Evolutionary conservation across 2,113 vertebrate genomes (phyloP).

Genomic region (Microcebus griseorufus): DNA sequence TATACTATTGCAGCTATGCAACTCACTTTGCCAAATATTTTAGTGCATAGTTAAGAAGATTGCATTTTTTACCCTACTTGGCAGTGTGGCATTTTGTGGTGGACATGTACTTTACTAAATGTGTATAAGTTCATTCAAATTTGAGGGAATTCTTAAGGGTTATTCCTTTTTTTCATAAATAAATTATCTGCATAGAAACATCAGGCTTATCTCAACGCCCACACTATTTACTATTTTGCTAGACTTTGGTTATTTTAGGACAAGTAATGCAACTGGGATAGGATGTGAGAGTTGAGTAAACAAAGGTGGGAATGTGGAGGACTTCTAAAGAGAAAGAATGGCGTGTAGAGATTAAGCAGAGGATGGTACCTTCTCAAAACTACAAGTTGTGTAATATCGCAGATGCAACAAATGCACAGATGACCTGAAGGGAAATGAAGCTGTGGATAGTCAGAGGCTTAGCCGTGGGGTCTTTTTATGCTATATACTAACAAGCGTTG

Average conservation of each 20-base stretch:
- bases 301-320: neutral
- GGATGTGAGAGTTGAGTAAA: neutral
- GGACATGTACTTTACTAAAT: neutral
- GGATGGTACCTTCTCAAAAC: neutral
- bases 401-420: fast-evolving
- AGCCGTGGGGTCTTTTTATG: neutral
- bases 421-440: neutral
- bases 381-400: too few species aligned
- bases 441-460: fast-evolving
- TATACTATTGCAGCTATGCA: neutral
- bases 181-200: neutral
- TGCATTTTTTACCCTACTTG: neutral
- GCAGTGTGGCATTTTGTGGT: neutral
- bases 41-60: neutral
- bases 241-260: neutral
- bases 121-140: neutral
- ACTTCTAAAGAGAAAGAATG: neutral
- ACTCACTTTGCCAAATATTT: neutral
- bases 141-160: neutral
- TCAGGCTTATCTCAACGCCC: neutral
- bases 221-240: neutral
- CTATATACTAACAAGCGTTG: neutral
- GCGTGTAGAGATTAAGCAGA: neutral
- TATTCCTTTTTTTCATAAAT: neutral
- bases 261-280: neutral